A percentile compares a stretch with the other conserved stretches of the same genome.
Evolutionary conservation across 2,888 invertebrate species (phyloP).

Genomic region (Tetramorium bicarinatum): DNA sequence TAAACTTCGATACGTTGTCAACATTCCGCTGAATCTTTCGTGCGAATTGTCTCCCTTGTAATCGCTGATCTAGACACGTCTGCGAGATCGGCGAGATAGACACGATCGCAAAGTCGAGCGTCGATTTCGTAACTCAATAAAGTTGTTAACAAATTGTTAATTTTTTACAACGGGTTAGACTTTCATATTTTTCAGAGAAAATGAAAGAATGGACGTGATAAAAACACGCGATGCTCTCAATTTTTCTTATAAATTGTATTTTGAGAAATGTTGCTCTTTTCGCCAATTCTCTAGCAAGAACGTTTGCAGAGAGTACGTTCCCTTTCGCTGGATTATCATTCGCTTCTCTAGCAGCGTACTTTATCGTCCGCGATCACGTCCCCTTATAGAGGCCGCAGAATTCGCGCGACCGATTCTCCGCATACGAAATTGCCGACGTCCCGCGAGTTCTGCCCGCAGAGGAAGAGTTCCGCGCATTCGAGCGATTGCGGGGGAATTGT

Average conservation of each 20-base stretch:
- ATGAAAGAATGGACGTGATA: background rate
- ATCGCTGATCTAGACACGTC: slow-evolving; percentile 15
- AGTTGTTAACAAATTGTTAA: background rate
- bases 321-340: background rate
- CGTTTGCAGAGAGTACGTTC: background rate
- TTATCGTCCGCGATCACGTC: slow-evolving; percentile 19
- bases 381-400: background rate
- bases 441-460: background rate
- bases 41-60: slow-evolving; percentile 31
- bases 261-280: background rate
- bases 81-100: background rate
- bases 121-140: background rate
- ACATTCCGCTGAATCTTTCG: slow-evolving; percentile 22
- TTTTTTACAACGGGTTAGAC: background rate
- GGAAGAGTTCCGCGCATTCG: background rate
- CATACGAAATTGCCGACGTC: slow-evolving; percentile 20
- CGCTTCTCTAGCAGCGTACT: background rate
- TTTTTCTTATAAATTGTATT: background rate
- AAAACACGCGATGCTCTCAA: background rate
- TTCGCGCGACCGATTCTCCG: slow-evolving; percentile 22
- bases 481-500: slow-evolving; percentile 20
- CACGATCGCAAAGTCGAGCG: background rate
- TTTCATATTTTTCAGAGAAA: background rate
- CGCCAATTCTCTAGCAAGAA: background rate
- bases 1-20: background rate